Conservation (phyloP, 1,140 invertebrate genomes). For the Diploscapter pachys region DNA sequence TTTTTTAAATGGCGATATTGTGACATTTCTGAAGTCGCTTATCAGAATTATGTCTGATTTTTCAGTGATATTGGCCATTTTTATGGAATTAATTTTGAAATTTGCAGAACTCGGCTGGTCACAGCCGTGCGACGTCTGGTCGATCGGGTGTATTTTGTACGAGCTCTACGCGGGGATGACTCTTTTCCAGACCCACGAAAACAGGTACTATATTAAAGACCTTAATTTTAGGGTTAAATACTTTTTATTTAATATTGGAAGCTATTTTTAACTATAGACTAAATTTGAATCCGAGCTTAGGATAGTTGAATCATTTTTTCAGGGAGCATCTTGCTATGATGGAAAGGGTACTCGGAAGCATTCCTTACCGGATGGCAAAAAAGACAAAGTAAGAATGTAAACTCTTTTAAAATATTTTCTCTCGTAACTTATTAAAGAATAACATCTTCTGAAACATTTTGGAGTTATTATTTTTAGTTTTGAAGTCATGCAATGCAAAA, state of each 20-base stretch:
- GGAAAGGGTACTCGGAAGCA: slow-evolving; percentile 91
- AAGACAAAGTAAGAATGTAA: slow-evolving; percentile 72
- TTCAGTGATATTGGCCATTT: background rate
- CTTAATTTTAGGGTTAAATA: background rate
- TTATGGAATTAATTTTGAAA: background rate
- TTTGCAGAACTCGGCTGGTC: slow-evolving; percentile 90
- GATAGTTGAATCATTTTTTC: background rate
- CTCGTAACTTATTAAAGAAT: background rate
- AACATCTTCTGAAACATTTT: background rate
- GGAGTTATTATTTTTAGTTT: too few species aligned
- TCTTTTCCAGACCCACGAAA: slow-evolving; percentile 97
- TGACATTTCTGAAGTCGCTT: too few species aligned
- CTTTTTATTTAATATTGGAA: background rate
- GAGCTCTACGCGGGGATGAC: slow-evolving; percentile 97
- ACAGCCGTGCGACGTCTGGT: slow-evolving; percentile 99
- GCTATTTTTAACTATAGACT: background rate
- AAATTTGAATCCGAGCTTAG: background rate
- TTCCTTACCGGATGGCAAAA: slow-evolving; percentile 89
- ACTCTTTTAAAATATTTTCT: background rate
- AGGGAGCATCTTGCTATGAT: slow-evolving; percentile 98
- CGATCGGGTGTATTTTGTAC: slow-evolving; percentile 97
- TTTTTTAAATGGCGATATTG: background rate
- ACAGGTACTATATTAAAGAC: slow-evolving; percentile 61
- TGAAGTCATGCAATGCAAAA: background rate
- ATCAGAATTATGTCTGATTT: too few species aligned